Evolutionary conservation across 2,113 vertebrate genomes (phyloP).

Genomic region (Cepphus grylle): DNA sequence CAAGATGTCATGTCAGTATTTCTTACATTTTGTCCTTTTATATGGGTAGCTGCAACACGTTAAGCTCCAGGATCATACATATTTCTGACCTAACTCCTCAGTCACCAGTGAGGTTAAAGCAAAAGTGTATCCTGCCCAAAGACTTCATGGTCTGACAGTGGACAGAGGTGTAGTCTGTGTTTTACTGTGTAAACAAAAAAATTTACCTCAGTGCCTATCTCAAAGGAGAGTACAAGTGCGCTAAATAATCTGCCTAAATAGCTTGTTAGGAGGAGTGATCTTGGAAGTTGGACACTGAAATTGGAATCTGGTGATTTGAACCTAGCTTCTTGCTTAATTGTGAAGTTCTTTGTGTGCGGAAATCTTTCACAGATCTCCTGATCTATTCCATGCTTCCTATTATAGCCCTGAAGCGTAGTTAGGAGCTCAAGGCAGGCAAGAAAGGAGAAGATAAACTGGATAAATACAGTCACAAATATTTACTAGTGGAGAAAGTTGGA

Average conservation of each 20-base stretch:
- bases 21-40: not conserved
- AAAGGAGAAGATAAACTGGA: not conserved
- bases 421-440: not conserved
- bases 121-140: not conserved
- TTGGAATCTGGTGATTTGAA: not conserved
- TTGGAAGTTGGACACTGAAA: not conserved
- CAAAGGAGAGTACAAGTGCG: not conserved
- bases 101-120: not conserved
- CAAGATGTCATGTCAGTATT: not conserved
- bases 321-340: not conserved
- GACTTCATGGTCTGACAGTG: not conserved
- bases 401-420: not conserved
- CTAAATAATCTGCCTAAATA: not conserved
- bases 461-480: not conserved
- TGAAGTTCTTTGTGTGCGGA: not conserved
- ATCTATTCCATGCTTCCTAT: not conserved
- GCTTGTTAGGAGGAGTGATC: not conserved
- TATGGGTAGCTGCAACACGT: not conserved
- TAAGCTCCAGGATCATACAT: not conserved
- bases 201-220: not conserved
- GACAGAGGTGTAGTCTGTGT: not conserved
- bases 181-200: not conserved
- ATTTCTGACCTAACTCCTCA: not conserved
- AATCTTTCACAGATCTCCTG: not conserved
- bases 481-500: not conserved